phyloP scores from a whole-genome alignment of 2,113 vertebrate species.

The Ellobius talpinus region DNA sequence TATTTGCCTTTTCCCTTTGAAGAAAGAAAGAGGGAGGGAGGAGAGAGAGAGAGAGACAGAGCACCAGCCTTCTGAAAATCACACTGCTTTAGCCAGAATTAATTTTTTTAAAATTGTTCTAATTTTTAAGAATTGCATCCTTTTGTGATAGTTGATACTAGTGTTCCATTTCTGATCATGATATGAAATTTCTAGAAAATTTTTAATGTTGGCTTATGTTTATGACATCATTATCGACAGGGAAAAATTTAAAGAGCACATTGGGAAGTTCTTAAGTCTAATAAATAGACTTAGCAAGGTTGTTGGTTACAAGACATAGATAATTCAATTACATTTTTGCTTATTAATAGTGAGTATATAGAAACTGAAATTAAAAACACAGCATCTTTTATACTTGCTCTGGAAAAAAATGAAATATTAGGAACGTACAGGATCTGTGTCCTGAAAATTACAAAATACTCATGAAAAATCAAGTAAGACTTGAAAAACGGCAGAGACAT shows the following conservation, averaged over 20 bases:
- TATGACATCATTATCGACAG: background rate
- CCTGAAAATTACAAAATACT: background rate
- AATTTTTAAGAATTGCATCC: background rate
- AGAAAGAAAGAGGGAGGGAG: background rate
- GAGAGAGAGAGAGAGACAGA: background rate
- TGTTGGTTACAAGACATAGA: background rate
- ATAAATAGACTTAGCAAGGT: background rate
- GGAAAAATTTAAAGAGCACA: background rate
- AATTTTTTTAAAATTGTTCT: background rate
- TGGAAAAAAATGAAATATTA: background rate
- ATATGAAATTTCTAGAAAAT: background rate
- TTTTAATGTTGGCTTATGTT: background rate
- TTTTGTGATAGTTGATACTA: background rate
- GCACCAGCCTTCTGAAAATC: background rate
- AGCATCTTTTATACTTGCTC: background rate
- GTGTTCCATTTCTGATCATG: background rate
- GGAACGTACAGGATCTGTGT: background rate
- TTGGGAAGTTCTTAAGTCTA: background rate
- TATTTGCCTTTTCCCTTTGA: background rate
- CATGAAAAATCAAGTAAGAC: background rate
- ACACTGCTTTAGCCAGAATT: background rate
- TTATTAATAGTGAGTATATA: background rate
- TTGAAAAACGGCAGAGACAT: background rate
- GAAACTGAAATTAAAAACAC: background rate
- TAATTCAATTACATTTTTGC: background rate